Conservation (phyloP, 1,140 invertebrate species). For the Alviniconcha marisindica region DNA sequence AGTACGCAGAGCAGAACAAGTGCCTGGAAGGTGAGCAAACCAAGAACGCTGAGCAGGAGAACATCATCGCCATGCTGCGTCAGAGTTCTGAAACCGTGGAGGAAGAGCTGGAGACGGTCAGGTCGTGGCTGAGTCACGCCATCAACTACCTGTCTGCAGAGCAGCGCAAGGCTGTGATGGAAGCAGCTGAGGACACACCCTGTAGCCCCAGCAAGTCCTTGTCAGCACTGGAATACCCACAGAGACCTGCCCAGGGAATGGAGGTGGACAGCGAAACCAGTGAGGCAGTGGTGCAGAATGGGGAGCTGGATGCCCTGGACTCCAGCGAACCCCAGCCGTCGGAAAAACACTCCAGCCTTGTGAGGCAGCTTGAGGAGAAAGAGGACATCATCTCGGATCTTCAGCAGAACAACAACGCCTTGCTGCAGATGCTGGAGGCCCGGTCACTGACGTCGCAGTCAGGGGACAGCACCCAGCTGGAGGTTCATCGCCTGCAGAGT, state of each 20-base stretch:
- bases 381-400: conserved; percentile 68
- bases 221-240: conserved; percentile 55
- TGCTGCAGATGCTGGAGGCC: conserved; percentile 71
- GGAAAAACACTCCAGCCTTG: conserved; percentile 39
- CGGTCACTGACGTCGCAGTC: conserved; percentile 53
- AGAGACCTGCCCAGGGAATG: conserved; percentile 45
- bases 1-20: conserved; percentile 48
- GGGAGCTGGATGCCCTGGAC: not conserved
- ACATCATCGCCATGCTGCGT: conserved; percentile 50
- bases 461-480: conserved; percentile 56
- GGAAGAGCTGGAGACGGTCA: conserved; percentile 47
- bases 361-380: conserved; percentile 60
- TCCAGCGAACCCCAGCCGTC: not conserved
- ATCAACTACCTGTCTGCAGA: conserved; percentile 48
- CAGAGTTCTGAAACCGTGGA: conserved; percentile 56
- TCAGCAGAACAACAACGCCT: conserved; percentile 65
- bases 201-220: conserved; percentile 30
- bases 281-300: not conserved
- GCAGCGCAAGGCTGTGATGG: conserved; percentile 43
- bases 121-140: conserved; percentile 50
- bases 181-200: conserved; percentile 33
- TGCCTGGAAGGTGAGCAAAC: conserved; percentile 43
- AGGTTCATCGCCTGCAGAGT: conserved; percentile 67
- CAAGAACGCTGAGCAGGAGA: conserved; percentile 51
- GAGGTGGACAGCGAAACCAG: not conserved